Evolutionary conservation across 2,113 vertebrate species (phyloP).

Genomic region (Ciconia maguari): DNA sequence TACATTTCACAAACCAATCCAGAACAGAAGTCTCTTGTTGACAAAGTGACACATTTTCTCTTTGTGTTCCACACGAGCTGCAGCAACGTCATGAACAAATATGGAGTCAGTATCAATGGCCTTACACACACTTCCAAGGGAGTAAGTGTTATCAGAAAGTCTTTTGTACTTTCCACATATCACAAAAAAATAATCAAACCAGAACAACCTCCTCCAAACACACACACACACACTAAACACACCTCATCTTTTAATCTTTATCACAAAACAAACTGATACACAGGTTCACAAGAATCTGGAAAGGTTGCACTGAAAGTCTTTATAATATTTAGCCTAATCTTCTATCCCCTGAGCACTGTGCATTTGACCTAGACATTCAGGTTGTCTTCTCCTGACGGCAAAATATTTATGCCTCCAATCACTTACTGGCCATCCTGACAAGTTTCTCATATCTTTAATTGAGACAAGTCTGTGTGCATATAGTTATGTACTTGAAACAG

Average conservation of each 20-base stretch:
- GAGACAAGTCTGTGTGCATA: background rate
- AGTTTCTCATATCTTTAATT: background rate
- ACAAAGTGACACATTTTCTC: background rate
- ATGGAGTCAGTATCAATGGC: background rate
- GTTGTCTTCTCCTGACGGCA: background rate
- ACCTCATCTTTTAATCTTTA: background rate
- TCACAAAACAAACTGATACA: background rate
- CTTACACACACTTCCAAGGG: background rate
- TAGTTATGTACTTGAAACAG: background rate
- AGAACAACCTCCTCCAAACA: background rate
- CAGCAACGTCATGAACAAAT: background rate
- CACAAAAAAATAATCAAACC: background rate
- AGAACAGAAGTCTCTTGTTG: background rate
- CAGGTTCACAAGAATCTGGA: background rate
- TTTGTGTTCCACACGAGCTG: background rate
- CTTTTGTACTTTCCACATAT: background rate
- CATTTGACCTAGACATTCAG: background rate
- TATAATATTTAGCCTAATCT: background rate
- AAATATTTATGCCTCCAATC: background rate
- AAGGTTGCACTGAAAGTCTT: background rate
- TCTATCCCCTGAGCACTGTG: background rate
- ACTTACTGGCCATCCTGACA: background rate
- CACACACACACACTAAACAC: background rate
- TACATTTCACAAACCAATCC: background rate
- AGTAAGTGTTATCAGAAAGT: background rate